phyloP scores from a whole-genome alignment of 2,888 invertebrate genomes.

The Gortyna flavago region DNA sequence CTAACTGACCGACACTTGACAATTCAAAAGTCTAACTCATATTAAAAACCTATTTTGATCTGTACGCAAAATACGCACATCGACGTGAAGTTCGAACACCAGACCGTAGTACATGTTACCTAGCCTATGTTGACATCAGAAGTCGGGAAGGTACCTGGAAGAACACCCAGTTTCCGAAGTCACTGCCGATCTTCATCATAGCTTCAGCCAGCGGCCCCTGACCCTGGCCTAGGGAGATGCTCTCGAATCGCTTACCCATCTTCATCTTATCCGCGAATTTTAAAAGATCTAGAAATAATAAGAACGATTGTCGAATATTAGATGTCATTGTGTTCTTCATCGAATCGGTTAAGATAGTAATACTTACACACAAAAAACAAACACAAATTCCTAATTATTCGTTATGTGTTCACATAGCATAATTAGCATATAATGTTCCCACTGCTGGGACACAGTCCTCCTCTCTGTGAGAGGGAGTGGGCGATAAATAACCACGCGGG shows the following conservation, averaged over 20 bases:
- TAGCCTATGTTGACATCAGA: background rate
- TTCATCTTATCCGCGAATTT: slow-evolving; percentile 96
- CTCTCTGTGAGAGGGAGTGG: background rate
- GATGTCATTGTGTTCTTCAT: background rate
- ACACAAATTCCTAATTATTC: background rate
- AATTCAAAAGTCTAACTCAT: too few species aligned
- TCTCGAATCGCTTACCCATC: slow-evolving; percentile 93
- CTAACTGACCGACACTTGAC: too few species aligned
- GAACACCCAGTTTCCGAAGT: slow-evolving; percentile 96
- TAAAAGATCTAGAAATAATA: slow-evolving; percentile 90
- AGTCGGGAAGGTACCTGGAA: slow-evolving; percentile 91
- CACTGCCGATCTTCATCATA: slow-evolving; percentile 93
- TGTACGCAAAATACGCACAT: background rate
- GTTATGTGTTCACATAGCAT: background rate
- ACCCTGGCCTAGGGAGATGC: slow-evolving; percentile 97
- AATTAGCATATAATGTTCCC: background rate
- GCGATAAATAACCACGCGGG: too few species aligned
- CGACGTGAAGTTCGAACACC: background rate
- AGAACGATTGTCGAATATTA: background rate
- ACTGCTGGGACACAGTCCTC: background rate
- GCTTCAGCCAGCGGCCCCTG: slow-evolving; percentile 96
- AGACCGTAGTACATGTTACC: background rate
- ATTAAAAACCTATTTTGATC: background rate
- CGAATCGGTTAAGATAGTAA: background rate
- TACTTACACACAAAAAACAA: background rate